Evolutionary conservation across 2,888 invertebrate species (phyloP).

Genomic region (Operophtera brumata): DNA sequence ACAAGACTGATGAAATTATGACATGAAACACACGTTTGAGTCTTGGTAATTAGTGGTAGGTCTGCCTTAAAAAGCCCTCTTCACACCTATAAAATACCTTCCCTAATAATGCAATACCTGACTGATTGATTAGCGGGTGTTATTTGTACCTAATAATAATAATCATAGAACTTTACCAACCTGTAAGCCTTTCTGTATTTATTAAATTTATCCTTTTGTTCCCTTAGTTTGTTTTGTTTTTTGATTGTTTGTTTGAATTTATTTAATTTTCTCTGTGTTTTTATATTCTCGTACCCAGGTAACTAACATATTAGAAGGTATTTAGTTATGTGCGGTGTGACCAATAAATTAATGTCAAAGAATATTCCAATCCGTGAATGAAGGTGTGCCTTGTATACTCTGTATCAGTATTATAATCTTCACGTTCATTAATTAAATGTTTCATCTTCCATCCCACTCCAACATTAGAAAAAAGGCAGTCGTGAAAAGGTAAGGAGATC

Average conservation of each 20-base stretch:
- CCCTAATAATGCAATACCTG: no score
- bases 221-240: neutral
- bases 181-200: neutral
- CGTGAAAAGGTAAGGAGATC: constrained; percentile 89
- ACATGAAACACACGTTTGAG: no score
- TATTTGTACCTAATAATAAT: no score
- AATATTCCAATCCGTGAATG: constrained; percentile 11
- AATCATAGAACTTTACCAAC: no score
- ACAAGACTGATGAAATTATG: no score
- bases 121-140: no score
- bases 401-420: constrained; percentile 31
- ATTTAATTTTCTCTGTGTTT: neutral
- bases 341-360: constrained; percentile 1
- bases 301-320: neutral
- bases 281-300: neutral
- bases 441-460: constrained; percentile 79
- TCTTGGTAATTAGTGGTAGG: no score
- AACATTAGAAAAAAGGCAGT: constrained; percentile 91
- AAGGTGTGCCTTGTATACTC: neutral
- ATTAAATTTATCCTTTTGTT: neutral
- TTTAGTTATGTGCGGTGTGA: neutral
- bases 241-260: neutral
- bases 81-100: no score
- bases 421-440: constrained; percentile 77
- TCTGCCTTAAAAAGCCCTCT: no score